phyloP scores from a whole-genome alignment of 2,888 invertebrate species.

The Mythimna loreyi region DNA sequence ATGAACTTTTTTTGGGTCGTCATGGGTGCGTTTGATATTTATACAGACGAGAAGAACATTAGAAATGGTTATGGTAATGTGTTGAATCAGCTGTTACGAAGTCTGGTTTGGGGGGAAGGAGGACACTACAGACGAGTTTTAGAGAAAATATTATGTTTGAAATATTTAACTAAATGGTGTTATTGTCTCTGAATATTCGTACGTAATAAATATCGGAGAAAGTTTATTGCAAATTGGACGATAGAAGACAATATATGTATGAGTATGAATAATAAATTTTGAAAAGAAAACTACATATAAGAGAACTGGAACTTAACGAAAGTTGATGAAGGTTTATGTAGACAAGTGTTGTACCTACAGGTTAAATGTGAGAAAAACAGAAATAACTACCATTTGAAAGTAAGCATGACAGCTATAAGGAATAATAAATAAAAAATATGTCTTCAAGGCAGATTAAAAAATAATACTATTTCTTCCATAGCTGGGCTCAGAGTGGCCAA shows the following conservation, averaged over 20 bases:
- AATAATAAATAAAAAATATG: neutral
- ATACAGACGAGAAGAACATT: constrained; percentile 53
- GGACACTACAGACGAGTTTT: constrained; percentile 6
- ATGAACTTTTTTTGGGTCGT: constrained; percentile 83
- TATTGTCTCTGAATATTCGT: constrained; percentile 25
- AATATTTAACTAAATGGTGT: constrained; percentile 42
- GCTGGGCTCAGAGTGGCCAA: too few species aligned
- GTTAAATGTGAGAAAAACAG: neutral
- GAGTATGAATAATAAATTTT: constrained; percentile 7
- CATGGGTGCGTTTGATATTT: constrained; percentile 63
- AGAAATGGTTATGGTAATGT: constrained; percentile 57
- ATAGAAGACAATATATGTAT: constrained; percentile 3
- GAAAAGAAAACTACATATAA: constrained; percentile 9
- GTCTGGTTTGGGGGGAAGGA: constrained; percentile 38
- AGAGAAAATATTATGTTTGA: constrained; percentile 37
- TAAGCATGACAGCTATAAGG: neutral
- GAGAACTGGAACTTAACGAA: neutral
- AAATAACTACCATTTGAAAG: neutral
- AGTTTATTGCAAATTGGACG: constrained; percentile 37
- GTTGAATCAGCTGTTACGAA: constrained; percentile 62
- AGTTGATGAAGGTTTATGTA: neutral
- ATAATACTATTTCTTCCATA: constrained; percentile 17
- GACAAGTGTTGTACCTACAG: neutral
- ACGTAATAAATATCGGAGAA: constrained; percentile 42
- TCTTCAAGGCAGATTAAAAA: constrained; percentile 1